These are phyloP conservation scores for Azorinus chamasolen DNA, from an alignment of 2,888 invertebrate species.

Conservation along the genomic window DNA sequence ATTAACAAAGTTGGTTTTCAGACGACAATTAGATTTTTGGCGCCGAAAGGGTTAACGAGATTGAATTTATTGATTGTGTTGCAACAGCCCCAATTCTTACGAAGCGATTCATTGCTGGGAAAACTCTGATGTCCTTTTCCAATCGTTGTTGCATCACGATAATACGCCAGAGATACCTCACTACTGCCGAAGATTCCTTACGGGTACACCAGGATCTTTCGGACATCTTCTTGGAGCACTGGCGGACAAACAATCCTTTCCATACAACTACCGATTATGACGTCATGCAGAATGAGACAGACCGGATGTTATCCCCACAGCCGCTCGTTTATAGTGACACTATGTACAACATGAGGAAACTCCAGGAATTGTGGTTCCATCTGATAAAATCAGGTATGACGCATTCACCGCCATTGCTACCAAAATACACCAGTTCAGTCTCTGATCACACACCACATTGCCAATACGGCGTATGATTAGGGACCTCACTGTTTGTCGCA, in stretches of 20 bases:
- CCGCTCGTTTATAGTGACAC: constrained; percentile 83
- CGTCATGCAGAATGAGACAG: constrained; percentile 50
- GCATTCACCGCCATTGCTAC: no score
- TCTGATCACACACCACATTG: no score
- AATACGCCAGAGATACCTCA: constrained; percentile 68
- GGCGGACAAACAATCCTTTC: constrained; percentile 73
- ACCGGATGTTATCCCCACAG: constrained; percentile 74
- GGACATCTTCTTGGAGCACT: constrained; percentile 75
- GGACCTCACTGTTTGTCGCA: no score
- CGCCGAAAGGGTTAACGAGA: no score
- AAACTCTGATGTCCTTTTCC: constrained; percentile 69
- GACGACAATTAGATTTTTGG: no score
- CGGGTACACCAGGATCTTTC: constrained; percentile 74
- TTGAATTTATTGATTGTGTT: no score
- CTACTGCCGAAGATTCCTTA: constrained; percentile 58
- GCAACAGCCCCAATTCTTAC: constrained; percentile 28
- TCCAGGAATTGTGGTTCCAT: constrained; percentile 86
- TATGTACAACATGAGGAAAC: constrained; percentile 83
- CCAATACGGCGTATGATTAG: no score
- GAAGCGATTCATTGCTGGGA: constrained; percentile 53
- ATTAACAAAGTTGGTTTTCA: no score
- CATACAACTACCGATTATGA: constrained; percentile 45
- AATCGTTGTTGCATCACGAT: constrained; percentile 60
- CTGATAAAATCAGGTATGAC: constrained; percentile 85
- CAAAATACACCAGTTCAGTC: no score